Evolutionary conservation across 2,797 vertebrate genomes (phyloP), one percentile per base, ranked within the genome.

Genomic region (Micrastur ruficollis): DNA sequence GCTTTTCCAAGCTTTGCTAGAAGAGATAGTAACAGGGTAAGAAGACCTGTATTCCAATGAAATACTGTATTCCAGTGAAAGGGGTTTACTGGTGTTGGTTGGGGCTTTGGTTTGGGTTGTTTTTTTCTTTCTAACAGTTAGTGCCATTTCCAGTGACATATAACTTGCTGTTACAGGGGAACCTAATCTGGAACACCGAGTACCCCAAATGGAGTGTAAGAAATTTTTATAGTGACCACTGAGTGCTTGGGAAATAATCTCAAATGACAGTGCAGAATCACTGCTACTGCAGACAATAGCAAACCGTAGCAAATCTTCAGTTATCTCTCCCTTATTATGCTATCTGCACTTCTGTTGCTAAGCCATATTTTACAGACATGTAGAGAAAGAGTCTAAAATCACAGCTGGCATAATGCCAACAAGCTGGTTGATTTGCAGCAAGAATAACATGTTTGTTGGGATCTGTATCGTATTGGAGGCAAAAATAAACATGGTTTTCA

Each of bases 41-140:
- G 36, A 92, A 55, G 8, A 55, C 19, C 14, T 46, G 8, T 12
- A 67, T 79, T 75, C 16, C 46, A 90, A 11, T 14, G 9, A 61
- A 90, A 44, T 65, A 42, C 18, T 76, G 2, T 34, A 78, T 74
- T 50, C 17, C 26, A 63, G 3, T 23, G 4, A 42, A 95, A 80
- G 5, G 2, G 0, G 0, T 19, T n/a, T 75, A 50, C 44, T 27
- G 5, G 2, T 40, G 18, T 61, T 42, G 13, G 3, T 44, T 65
- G 14, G 6, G 6, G 2, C 79, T 26, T 70, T 29, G 9, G 9
- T 68, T 31, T 25, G 19, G 9, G 29, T 52, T 59, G 5, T 5
- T 1, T 29, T 71, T 21, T 12, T 16, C 32, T 4, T 3, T 5
- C 20, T 42, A 72, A 32, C 10, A 68, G 38, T 81, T 44, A 61